These are phyloP conservation scores for Tachysurus fulvidraco DNA, from an alignment of 2,113 vertebrate species.

Conservation along the genomic window DNA sequence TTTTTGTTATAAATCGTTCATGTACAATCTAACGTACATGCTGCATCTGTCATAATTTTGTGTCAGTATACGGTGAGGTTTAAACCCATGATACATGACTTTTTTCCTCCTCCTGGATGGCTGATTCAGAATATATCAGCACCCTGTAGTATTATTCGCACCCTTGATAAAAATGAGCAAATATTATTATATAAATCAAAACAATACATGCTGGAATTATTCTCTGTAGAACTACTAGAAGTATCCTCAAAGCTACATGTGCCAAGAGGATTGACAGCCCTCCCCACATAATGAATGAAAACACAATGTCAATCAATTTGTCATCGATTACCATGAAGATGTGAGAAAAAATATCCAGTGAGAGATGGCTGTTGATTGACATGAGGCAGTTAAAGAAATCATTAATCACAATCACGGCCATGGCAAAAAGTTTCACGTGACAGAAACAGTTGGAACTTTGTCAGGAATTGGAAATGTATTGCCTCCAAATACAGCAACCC, in stretches of 20 bases:
- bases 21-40: not conserved
- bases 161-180: not conserved
- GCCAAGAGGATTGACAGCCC: not conserved
- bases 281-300: not conserved
- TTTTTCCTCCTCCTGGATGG: not conserved
- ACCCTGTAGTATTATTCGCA: not conserved
- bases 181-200: not conserved
- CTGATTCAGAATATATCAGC: not conserved
- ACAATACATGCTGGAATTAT: not conserved
- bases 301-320: not conserved
- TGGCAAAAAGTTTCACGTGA: not conserved
- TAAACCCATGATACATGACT: not conserved
- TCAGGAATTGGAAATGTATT: not conserved
- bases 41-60: constrained; percentile 3
- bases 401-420: not conserved
- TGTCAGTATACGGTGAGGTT: not conserved
- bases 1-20: not conserved
- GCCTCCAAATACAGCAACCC: not conserved
- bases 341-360: not conserved
- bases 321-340: not conserved
- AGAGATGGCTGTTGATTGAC: not conserved
- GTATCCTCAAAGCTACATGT: not conserved
- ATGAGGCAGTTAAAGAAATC: not conserved
- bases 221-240: not conserved
- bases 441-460: not conserved